A percentile compares a stretch with the other conserved stretches of the same genome.
Evolutionary conservation across 2,888 invertebrate species (phyloP).

Genomic region (Acleris holmiana): DNA sequence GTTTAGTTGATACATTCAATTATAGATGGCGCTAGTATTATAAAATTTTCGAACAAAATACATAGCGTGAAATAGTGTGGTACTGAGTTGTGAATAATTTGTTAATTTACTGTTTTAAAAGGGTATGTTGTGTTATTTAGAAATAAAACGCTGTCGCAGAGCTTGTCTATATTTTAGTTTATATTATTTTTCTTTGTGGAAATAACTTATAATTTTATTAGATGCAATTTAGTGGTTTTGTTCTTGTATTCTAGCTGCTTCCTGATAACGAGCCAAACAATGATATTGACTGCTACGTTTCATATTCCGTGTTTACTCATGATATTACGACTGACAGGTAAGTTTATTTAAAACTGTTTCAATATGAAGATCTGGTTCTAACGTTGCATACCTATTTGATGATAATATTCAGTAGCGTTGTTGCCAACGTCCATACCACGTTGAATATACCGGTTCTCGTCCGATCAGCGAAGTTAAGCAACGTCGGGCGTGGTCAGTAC

Average conservation of each 20-base stretch:
- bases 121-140: no score
- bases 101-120: no score
- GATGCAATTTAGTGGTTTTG: not conserved
- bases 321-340: slow-evolving; percentile 75
- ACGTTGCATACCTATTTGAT: not conserved
- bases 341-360: slow-evolving; percentile 16
- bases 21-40: not conserved
- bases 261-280: slow-evolving; percentile 50
- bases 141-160: no score
- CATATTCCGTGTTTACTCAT: slow-evolving; percentile 75
- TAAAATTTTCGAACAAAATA: not conserved
- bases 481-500: slow-evolving; percentile 53
- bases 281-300: slow-evolving; percentile 60
- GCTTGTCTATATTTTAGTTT: no score
- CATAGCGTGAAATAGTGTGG: not conserved
- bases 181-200: not conserved
- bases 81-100: no score
- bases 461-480: slow-evolving; percentile 61
- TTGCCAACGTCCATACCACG: slow-evolving; percentile 46
- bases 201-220: not conserved
- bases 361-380: no score
- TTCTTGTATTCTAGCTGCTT: slow-evolving; percentile 57
- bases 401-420: not conserved
- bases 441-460: slow-evolving; percentile 48
- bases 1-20: not conserved